Base-by-base conservation (phyloP, 2,888 invertebrate genomes). In the Capitulum mitella region DNA sequence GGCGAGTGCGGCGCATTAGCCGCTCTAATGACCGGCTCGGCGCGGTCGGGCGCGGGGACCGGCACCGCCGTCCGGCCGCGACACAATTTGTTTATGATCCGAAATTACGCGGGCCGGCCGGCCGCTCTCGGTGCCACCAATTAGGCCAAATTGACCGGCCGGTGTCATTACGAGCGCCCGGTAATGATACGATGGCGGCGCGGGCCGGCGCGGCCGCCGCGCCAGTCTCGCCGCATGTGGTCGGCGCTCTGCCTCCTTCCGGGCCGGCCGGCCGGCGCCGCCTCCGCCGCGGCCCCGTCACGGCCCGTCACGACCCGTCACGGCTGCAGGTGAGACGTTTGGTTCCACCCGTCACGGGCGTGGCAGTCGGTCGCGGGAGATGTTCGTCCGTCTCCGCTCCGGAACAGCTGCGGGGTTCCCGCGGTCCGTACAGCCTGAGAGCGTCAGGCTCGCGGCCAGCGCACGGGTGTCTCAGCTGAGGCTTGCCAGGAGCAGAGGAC, bases 71-170 rank as follows among this genome's bases (percentile, higher is more conserved):
- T 3, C 8, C 61, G 2, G 32, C 8, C 58, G 29, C 29, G n/a
- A 61, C 61, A 61, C 61, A 61, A 61, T 61, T 61, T 61, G 61
- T 61, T 61, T 61, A 61, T 32, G 61, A 61, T 61, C 61, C 12
- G 61, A n/a, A 61, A 61, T 61, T 61, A 32, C 32, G 5, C 32
- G 26, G 5, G 61, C 16, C 61, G 14, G 32, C 61, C n/a, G 6
- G 32, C n/a, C 32, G 32, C 61, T 32, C 32, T 32, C 32, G 61
- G 14, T 12, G 61, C 61, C 61, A n/a, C 61, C 61, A 61, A 61
- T 61, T 61, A 61, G 32, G 32, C 32, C 32, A 61, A 61, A 61
- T 61, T 61, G 61, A 32, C 61, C 16, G 61, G 61, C 1, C 32
- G 32, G 32, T 1, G 61, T 32, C 61, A 32, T 61, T 32, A 32